phyloP scores from a whole-genome alignment of 1,140 invertebrate genomes.

The Leptopilina boulardi region DNA sequence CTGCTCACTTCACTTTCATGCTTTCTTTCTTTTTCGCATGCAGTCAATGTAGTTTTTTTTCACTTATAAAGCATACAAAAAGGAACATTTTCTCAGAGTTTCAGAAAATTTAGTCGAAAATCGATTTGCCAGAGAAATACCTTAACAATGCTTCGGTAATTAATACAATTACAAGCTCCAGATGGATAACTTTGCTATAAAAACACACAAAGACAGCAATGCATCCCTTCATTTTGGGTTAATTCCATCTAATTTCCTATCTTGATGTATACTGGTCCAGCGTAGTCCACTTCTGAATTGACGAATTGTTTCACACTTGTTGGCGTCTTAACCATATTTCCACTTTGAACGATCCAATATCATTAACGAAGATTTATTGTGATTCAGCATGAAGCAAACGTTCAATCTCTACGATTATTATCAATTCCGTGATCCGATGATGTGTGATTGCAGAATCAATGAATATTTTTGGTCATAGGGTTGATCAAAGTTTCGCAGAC shows the following conservation, averaged over 20 bases:
- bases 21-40: too few species aligned
- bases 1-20: too few species aligned
- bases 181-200: slow-evolving; percentile 50
- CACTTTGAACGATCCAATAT: too few species aligned
- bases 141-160: not conserved
- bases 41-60: too few species aligned
- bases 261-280: slow-evolving; percentile 38
- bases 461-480: not conserved
- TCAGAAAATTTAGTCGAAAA: too few species aligned
- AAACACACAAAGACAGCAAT: slow-evolving; percentile 50
- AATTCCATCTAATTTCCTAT: slow-evolving; percentile 28
- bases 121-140: too few species aligned
- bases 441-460: not conserved
- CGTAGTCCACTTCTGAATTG: slow-evolving; percentile 39
- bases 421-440: not conserved
- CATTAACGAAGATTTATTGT: not conserved
- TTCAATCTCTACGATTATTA: not conserved
- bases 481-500: not conserved
- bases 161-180: slow-evolving; percentile 48
- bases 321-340: not conserved
- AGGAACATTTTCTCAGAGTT: too few species aligned
- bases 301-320: slow-evolving; percentile 9
- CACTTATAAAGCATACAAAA: too few species aligned
- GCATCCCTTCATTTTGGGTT: slow-evolving; percentile 39
- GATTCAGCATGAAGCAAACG: not conserved